phyloP scores from a whole-genome alignment of 2,113 vertebrate species.

The Redunca redunca region DNA sequence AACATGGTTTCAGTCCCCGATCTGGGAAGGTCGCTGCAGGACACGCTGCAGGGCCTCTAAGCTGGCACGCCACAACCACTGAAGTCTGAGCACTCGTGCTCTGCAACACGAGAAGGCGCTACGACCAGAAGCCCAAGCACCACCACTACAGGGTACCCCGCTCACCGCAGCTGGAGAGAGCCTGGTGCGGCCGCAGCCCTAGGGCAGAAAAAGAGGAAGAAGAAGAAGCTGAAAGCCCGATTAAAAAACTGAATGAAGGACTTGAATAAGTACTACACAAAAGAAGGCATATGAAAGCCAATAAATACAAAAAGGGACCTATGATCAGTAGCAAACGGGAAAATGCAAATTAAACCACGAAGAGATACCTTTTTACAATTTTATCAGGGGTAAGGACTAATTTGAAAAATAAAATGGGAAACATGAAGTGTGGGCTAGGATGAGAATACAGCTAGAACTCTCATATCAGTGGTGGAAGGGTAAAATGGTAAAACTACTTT shows the following conservation, averaged over 20 bases:
- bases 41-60: neutral
- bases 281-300: neutral
- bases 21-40: neutral
- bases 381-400: neutral
- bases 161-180: accelerated
- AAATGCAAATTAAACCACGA: neutral
- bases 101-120: neutral
- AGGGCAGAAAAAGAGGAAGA: neutral
- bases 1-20: neutral
- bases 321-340: neutral
- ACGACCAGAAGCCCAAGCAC: neutral
- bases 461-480: neutral
- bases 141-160: accelerated
- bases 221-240: neutral
- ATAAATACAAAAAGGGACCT: neutral
- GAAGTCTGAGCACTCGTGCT: accelerated
- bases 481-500: neutral
- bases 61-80: accelerated
- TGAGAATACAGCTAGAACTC: neutral
- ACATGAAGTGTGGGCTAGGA: neutral
- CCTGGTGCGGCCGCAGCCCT: neutral
- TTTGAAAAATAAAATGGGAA: neutral
- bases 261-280: neutral
- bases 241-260: neutral
- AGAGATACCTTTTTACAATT: neutral